Percentiles rank a stretch among this genome's conserved stretches.
These are phyloP conservation scores for Himalopsyche phryganea DNA, from an alignment of 1,140 invertebrate genomes.

Conservation along the genomic window DNA sequence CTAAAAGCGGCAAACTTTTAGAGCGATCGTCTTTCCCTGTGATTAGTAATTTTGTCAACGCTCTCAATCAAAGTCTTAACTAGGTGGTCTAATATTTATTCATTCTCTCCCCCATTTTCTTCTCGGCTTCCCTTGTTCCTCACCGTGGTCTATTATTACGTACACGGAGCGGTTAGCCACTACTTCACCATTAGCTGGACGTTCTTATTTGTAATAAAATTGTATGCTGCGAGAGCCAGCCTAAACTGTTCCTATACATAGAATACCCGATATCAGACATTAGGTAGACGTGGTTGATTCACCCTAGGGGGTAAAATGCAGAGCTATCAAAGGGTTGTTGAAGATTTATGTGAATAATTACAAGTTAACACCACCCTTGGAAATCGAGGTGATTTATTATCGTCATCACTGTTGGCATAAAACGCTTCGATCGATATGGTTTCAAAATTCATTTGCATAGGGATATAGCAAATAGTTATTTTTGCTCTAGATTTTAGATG, in stretches of 20 bases:
- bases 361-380: constrained; percentile 26
- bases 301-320: constrained; percentile 1
- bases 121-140: background rate
- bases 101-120: background rate
- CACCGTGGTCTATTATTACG: too few species aligned
- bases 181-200: constrained; percentile 17
- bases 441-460: constrained; percentile 12
- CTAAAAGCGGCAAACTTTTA: constrained; percentile 6
- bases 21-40: constrained; percentile 13
- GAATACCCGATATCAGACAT: constrained; percentile 5
- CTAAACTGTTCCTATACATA: background rate
- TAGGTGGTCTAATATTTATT: constrained; percentile 1
- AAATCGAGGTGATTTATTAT: constrained; percentile 24
- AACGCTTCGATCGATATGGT: constrained; percentile 9
- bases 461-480: too few species aligned
- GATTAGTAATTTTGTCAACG: constrained; percentile 9
- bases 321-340: constrained; percentile 23
- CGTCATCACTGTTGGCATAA: constrained; percentile 11
- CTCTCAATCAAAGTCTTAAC: constrained; percentile 10
- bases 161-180: background rate
- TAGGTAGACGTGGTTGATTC: constrained; percentile 1
- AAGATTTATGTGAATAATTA: constrained; percentile 35
- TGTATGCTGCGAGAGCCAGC: constrained; percentile 1
- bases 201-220: constrained; percentile 23
- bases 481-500: too few species aligned